A percentile compares a stretch with the other conserved stretches of the same genome.
Evolutionary conservation across 1,140 invertebrate species (phyloP).

Genomic region (Zaprionus gabonicus): DNA sequence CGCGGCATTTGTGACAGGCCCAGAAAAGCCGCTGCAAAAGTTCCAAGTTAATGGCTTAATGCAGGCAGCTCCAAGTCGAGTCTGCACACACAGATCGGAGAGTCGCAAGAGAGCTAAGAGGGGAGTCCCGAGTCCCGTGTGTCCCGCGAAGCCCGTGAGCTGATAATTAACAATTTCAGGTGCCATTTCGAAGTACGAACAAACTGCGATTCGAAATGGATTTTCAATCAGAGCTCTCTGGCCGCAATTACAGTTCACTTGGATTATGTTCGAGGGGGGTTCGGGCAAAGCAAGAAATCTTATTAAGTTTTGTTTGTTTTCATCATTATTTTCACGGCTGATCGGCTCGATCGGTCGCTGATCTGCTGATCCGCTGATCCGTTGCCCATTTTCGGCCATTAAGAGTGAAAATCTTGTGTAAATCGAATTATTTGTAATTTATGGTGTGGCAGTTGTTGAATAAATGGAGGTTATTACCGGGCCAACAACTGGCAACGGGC

Average conservation of each 20-base stretch:
- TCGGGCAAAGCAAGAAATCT: slow-evolving; percentile 66
- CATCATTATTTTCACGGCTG: slow-evolving; percentile 81
- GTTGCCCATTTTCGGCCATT: slow-evolving; percentile 79
- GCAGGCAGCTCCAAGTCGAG: slow-evolving; percentile 32
- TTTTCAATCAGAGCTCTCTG: slow-evolving; percentile 40
- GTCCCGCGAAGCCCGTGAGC: slow-evolving; percentile 7
- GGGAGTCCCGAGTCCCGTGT: not conserved
- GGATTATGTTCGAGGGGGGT: not conserved
- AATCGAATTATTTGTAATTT: slow-evolving; percentile 84
- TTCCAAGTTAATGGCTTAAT: slow-evolving; percentile 75
- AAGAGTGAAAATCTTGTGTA: slow-evolving; percentile 83
- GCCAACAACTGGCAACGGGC: slow-evolving; percentile 50
- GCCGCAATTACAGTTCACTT: slow-evolving; percentile 47
- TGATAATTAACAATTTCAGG: slow-evolving; percentile 55
- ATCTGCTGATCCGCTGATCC: slow-evolving; percentile 37
- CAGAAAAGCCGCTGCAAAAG: slow-evolving; percentile 46
- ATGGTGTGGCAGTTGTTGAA: slow-evolving; percentile 78
- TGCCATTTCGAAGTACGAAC: slow-evolving; percentile 31
- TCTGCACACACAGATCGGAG: not conserved
- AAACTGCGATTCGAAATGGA: slow-evolving; percentile 19
- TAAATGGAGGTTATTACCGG: slow-evolving; percentile 79
- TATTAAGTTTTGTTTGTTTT: slow-evolving; percentile 83
- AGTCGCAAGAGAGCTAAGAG: too few relatives aligned
- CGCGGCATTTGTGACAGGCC: slow-evolving; percentile 65
- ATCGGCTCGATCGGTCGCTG: slow-evolving; percentile 23